Evolutionary conservation across 2,888 invertebrate genomes (phyloP).

Genomic region (Trisateles emortualis): DNA sequence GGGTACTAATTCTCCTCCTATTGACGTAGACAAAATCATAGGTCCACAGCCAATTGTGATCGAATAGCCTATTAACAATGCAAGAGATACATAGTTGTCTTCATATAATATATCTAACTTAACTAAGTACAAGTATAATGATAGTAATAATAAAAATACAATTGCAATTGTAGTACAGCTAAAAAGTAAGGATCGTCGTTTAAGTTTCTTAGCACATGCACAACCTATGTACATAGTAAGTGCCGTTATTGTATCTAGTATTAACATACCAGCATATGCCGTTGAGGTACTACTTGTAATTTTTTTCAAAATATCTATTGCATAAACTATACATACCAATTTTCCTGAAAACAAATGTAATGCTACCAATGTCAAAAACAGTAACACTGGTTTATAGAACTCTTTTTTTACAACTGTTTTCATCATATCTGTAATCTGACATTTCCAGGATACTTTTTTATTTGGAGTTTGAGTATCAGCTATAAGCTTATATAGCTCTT

Average conservation of each 20-base stretch:
- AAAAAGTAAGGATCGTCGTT: constrained; percentile 45
- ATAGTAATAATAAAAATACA: constrained; percentile 21
- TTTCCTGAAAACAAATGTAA: constrained; percentile 57
- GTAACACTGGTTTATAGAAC: constrained; percentile 50
- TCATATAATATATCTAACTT: too few relatives aligned
- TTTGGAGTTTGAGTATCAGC: not conserved
- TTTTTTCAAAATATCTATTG: constrained; percentile 54
- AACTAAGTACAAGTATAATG: too few relatives aligned
- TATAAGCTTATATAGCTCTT: constrained; percentile 25
- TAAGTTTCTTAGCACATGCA: constrained; percentile 35
- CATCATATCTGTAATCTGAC: not conserved
- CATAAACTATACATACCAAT: constrained; percentile 49
- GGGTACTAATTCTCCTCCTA: too few relatives aligned
- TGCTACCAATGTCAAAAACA: constrained; percentile 39
- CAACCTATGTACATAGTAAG: constrained; percentile 51
- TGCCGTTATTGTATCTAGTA: constrained; percentile 55
- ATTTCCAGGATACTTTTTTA: not conserved
- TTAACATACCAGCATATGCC: constrained; percentile 51
- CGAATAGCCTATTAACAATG: too few relatives aligned
- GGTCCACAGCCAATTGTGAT: too few relatives aligned
- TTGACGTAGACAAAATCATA: too few relatives aligned
- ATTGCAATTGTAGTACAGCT: constrained; percentile 36
- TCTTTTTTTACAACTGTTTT: constrained; percentile 14
- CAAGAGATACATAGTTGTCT: too few relatives aligned
- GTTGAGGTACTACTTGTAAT: constrained; percentile 47